Conservation (phyloP, 2,888 invertebrate genomes). For the Callimorpha dominula region DNA sequence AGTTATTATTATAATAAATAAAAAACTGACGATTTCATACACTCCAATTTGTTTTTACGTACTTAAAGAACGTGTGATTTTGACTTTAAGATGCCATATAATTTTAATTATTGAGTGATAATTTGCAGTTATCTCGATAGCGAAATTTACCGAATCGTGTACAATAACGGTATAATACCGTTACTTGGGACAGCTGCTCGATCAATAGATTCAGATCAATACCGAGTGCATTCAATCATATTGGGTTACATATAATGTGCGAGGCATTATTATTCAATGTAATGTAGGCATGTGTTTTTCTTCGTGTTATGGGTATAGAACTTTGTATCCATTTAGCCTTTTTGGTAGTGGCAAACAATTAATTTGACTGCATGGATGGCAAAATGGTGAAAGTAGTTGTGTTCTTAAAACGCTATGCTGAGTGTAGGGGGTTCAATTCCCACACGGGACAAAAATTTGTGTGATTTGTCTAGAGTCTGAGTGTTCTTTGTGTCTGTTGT, state of each 20-base stretch:
- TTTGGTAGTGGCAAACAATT: no score
- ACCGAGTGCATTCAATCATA: conserved; percentile 31
- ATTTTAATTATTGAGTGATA: not conserved
- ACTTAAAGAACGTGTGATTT: not conserved
- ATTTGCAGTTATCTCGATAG: conserved; percentile 18
- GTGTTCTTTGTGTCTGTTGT: no score
- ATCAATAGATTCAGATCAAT: conserved; percentile 33
- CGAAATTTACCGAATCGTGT: conserved; percentile 36
- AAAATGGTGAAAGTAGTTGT: no score
- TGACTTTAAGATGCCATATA: not conserved
- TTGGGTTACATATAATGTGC: conserved; percentile 38
- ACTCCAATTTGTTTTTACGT: not conserved
- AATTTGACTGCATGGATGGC: no score
- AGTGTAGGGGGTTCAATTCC: no score
- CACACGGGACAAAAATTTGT: no score
- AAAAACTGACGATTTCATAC: not conserved
- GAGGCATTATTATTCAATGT: conserved; percentile 16
- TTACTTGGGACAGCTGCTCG: conserved; percentile 46
- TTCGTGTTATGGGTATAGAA: no score
- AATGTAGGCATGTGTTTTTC: not conserved
- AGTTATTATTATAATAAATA: no score
- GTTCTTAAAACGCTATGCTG: no score
- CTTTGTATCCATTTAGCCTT: not conserved
- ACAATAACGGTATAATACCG: conserved; percentile 43
- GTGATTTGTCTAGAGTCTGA: no score